phyloP scores from a whole-genome alignment of 2,113 vertebrate species.

The Trogon melanurus region DNA sequence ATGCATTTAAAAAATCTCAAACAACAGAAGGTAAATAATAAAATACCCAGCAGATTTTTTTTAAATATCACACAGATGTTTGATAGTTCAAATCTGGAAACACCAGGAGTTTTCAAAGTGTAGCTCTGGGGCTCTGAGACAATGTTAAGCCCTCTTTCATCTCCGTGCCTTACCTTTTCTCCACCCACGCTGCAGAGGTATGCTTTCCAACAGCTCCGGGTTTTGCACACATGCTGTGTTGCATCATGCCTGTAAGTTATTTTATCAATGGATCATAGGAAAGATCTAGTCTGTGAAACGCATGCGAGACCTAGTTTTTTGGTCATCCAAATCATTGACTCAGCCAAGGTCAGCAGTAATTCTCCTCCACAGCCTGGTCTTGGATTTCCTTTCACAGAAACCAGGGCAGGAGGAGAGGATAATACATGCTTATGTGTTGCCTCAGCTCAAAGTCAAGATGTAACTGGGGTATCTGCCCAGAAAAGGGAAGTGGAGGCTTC shows the following conservation, averaged over 20 bases:
- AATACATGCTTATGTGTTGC: fast-evolving
- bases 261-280: background rate
- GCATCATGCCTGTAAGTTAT: background rate
- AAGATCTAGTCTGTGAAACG: background rate
- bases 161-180: background rate
- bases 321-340: background rate
- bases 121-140: background rate
- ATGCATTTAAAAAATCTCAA: background rate
- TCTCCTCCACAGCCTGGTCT: background rate
- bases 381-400: background rate
- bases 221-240: background rate
- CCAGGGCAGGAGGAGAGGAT: background rate
- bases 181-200: background rate
- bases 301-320: background rate
- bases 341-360: background rate
- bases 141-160: background rate
- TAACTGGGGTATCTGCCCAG: background rate
- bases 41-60: background rate
- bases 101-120: background rate
- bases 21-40: background rate
- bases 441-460: background rate
- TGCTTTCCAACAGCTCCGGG: background rate
- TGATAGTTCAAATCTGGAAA: background rate
- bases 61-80: background rate
- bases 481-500: background rate